Percentiles rank a stretch among this genome's conserved stretches.
Conservation (phyloP, 2,797 vertebrate species). For the Vespertilio murinus region DNA sequence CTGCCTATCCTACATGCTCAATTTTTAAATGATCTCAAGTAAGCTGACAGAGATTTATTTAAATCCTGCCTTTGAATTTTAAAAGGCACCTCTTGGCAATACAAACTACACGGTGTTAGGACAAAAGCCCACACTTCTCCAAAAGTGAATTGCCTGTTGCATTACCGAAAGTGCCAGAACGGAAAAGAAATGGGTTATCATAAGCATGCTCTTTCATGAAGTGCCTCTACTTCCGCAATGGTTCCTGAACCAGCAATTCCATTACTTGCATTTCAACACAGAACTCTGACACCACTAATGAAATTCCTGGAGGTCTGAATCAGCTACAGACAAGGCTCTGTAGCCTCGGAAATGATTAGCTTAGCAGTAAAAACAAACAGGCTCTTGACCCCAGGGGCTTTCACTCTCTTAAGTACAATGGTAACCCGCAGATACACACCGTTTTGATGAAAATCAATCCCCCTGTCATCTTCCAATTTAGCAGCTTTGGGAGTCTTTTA, state of each 20-base stretch:
- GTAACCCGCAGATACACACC: neutral
- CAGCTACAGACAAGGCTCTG: constrained; percentile 17
- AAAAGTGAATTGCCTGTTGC: neutral
- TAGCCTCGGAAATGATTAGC: neutral
- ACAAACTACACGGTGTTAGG: neutral
- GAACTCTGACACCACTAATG: constrained; percentile 35
- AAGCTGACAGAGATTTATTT: constrained; percentile 19
- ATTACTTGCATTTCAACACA: constrained; percentile 73
- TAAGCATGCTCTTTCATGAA: constrained; percentile 27
- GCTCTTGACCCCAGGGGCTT: constrained; percentile 46
- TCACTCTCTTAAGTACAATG: constrained; percentile 17
- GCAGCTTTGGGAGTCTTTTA: constrained; percentile 53
- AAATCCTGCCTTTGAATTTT: constrained; percentile 41
- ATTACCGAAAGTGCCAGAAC: neutral
- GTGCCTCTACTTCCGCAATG: constrained; percentile 32
- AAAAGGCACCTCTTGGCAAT: constrained; percentile 1
- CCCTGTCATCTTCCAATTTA: constrained; percentile 43
- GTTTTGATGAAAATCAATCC: constrained; percentile 59
- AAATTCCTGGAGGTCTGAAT: constrained; percentile 53
- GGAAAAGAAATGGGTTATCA: constrained; percentile 29
- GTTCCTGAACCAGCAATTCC: constrained; percentile 50
- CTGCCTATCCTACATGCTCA: neutral
- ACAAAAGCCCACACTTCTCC: neutral
- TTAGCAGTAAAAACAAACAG: constrained; percentile 24
- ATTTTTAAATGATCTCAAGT: neutral